Evolutionary conservation across 2,113 vertebrate genomes (phyloP), one percentile per base, ranked within the genome.

Genomic region (Rhinopithecus roxellana): DNA sequence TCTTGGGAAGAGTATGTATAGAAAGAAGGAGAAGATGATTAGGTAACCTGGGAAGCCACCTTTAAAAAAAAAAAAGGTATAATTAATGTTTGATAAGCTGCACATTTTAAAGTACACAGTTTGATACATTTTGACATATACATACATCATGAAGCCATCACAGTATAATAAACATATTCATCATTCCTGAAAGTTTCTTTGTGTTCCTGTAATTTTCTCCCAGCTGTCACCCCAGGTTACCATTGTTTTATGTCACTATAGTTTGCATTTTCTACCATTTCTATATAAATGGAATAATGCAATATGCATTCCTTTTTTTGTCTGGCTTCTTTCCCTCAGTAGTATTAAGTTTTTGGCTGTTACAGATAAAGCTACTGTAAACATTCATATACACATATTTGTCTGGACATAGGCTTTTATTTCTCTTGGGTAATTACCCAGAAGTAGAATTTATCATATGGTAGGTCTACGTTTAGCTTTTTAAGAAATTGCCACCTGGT

Each of bases 401-500:
- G 8, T 81, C 11, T 69, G 14, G 17, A 57, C 10, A 14, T 25
- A 45, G 30, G 22, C 45, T 89, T 30, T 22, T 50, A 8, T 78
- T 86, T 75, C 14, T 50, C 52, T 57, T 38, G 22, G 22, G 10
- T 40, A 89, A 40, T 55, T 48, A 70, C 43, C 70, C 69, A 38
- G 17, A 72, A 77, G 35, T 22, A 35, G 57, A 61, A 17, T 43
- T 14, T 23, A 12, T 85, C 57, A 32, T 7, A 7, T 3, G 2
- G 69, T 94, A 43, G 40, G 18, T 74, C 55, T 89, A 18, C 48
- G 10, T 79, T 77, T 81, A 59, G 38, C 79, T 70, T 86, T 77
- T 84, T 78, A 94, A 74, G 78, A 82, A 86, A 92, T 89, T 75
- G 50, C 77, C 80, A 78, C 69, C 75, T 55, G 61, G 20, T 82